Base-by-base conservation (phyloP, 2,797 vertebrate species). In the Paramormyrops hopkinsi region DNA sequence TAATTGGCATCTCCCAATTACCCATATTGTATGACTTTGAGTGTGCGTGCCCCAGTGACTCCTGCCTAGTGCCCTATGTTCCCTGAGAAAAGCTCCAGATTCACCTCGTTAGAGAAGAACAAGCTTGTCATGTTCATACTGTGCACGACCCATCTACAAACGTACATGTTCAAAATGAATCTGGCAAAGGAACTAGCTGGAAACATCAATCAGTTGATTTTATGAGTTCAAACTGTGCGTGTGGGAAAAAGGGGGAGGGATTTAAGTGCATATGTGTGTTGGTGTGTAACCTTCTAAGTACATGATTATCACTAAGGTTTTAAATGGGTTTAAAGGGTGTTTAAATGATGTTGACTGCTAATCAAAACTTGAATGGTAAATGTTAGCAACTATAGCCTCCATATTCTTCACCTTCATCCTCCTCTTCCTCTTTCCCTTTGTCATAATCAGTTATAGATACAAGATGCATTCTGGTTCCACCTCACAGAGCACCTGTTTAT, bases 321-420 rank as follows among this genome's bases (percentile, higher is more conserved):
- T 90, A 73, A 62, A 59, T 65, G 51, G 29, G 44, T 86, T 76
- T 86, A 73, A 90, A 85, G 88, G 90, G 87, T 92, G 88, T 91
- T 90, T 90, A 88, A 90, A 83, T 86, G 79, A 33, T 88, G 89
- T 90, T 93, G 90, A 93, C 93, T 91, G 8, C 92, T 94, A 94
- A 95, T 95, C 93, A 94, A 91, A 92, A 92, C 90, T 92, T 92
- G 91, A 93, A 37, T 54, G 79, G 86, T 87, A 56, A 85, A 88
- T 82, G 88, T 89, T 46, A 93, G 92, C 90, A 76, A 88, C 91
- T 91, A 92, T 91, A 91, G 90, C 93, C 82, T 48, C 82, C n/a
- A 25, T 4, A 25, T 51, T 51, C 46, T 25, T 50, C 37, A 50
- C 92, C 89, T 85, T 86, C 85, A 29, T 86, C 51, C 50, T 87